Conservation (phyloP, 2,888 invertebrate species). For the Drosophila lutescens region DNA sequence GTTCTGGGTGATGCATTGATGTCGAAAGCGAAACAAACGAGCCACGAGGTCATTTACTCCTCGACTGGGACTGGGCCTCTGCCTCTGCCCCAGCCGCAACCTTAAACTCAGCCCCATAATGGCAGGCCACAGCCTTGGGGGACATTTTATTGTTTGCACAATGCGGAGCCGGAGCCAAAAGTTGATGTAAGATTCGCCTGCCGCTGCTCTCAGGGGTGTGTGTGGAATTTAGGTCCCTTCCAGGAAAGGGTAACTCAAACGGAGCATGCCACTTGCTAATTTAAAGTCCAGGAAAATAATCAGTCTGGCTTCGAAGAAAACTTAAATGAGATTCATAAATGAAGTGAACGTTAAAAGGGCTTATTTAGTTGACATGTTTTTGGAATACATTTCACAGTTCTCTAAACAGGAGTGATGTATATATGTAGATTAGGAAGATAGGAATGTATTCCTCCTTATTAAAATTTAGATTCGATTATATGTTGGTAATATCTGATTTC, state of each 20-base stretch:
- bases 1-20: conserved; percentile 75
- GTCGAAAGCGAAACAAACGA: conserved; percentile 81
- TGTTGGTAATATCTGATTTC: background rate
- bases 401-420: too few relatives aligned
- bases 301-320: conserved; percentile 3
- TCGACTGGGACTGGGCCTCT: conserved; percentile 36
- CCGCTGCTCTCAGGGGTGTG: conserved; percentile 57
- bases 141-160: conserved; percentile 83
- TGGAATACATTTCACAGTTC: too few relatives aligned
- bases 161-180: conserved; percentile 52
- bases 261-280: conserved; percentile 1
- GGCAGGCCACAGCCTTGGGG: conserved; percentile 74
- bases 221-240: conserved; percentile 42
- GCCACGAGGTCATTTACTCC: conserved; percentile 80
- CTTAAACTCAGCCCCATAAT: conserved; percentile 42
- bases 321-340: too few relatives aligned
- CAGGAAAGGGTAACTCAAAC: conserved; percentile 31
- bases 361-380: background rate
- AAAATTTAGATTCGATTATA: too few relatives aligned
- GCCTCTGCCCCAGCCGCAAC: conserved; percentile 8
- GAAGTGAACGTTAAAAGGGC: background rate
- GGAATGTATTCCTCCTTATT: too few relatives aligned
- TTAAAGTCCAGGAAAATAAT: background rate
- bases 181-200: conserved; percentile 78
- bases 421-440: too few relatives aligned